These are phyloP conservation scores for Reinhardtius hippoglossoides DNA, from an alignment of 2,113 vertebrate genomes.

Conservation along the genomic window DNA sequence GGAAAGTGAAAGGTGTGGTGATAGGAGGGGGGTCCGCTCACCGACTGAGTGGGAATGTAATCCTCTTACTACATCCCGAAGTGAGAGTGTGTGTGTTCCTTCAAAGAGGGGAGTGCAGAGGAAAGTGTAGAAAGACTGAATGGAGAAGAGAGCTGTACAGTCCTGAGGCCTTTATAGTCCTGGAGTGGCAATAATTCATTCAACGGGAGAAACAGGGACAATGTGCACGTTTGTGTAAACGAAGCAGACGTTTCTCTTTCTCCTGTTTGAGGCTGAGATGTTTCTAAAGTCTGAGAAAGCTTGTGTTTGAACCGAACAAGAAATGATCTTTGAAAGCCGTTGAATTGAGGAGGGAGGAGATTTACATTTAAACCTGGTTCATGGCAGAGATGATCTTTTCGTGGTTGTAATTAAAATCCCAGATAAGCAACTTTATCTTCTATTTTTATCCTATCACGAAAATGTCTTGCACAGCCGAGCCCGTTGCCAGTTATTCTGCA, in stretches of 20 bases:
- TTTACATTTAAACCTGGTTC: neutral
- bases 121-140: neutral
- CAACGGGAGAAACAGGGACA: neutral
- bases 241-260: neutral
- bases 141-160: neutral
- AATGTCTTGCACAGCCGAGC: too few species aligned
- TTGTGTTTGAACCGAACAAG: neutral
- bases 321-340: neutral
- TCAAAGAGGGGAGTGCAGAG: constrained; percentile 1
- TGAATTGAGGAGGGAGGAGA: neutral
- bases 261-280: neutral
- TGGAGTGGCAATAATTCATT: neutral
- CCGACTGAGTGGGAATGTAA: constrained; percentile 3
- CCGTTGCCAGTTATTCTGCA: too few species aligned
- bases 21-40: neutral
- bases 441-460: too few species aligned
- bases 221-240: neutral
- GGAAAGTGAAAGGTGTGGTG: constrained; percentile 9
- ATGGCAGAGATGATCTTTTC: too few species aligned
- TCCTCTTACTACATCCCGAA: neutral
- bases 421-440: too few species aligned
- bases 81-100: neutral
- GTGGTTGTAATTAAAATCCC: too few species aligned
- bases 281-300: neutral
- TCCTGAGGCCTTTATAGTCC: neutral